These are phyloP conservation scores for Palaemon carinicauda DNA, from an alignment of 1,140 invertebrate genomes.

Conservation along the genomic window DNA sequence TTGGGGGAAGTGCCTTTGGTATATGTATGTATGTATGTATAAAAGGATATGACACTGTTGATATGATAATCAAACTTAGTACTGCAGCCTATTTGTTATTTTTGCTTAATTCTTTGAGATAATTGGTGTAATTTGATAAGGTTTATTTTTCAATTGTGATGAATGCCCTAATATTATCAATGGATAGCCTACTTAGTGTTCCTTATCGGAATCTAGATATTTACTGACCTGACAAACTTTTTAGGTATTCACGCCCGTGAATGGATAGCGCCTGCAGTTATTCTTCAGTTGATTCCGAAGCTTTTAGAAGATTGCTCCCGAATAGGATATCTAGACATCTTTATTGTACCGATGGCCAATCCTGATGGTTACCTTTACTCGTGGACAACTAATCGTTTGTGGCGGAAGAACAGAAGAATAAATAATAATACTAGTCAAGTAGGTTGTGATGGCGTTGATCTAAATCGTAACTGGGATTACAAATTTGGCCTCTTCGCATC, in stretches of 20 bases:
- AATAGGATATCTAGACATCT: background rate
- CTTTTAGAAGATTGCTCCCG: background rate
- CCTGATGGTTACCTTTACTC: constrained; percentile 36
- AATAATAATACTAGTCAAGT: constrained; percentile 13
- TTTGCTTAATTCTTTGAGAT: no score
- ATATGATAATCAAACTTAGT: no score
- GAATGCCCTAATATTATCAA: no score
- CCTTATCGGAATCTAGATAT: background rate
- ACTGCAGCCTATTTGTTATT: no score
- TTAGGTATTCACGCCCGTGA: constrained; percentile 34
- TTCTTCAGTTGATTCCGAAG: background rate
- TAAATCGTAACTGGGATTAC: constrained; percentile 61
- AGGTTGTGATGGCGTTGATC: constrained; percentile 60
- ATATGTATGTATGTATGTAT: no score
- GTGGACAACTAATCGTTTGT: constrained; percentile 58
- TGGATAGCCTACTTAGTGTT: no score
- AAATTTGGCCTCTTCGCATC: constrained; percentile 72
- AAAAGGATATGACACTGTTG: no score
- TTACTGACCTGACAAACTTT: background rate
- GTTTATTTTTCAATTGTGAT: no score
- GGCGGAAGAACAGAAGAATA: constrained; percentile 60
- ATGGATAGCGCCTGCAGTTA: constrained; percentile 28
- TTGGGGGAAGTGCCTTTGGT: no score
- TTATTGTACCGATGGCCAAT: constrained; percentile 31
- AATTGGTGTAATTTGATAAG: no score